These are phyloP conservation scores for Embidobia sp. DNA, from an alignment of 2,888 invertebrate species.

Conservation along the genomic window DNA sequence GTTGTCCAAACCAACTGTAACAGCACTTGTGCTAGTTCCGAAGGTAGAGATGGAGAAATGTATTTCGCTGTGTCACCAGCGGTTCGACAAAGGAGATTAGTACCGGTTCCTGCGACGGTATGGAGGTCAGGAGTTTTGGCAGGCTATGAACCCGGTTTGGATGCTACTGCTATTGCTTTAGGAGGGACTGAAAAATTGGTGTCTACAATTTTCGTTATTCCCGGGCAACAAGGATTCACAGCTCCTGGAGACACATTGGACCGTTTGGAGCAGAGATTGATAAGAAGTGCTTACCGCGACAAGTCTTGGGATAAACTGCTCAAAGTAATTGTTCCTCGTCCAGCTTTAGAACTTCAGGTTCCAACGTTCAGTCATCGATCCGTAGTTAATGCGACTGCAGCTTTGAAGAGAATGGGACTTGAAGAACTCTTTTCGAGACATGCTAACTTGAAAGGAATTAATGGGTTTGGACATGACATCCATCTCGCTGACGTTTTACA, in stretches of 20 bases:
- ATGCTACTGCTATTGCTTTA: constrained; percentile 91
- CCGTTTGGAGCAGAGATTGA: constrained; percentile 87
- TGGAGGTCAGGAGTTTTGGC: constrained; percentile 90
- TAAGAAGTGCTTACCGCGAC: constrained; percentile 85
- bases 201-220: constrained; percentile 91
- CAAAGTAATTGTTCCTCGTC: constrained; percentile 88
- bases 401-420: constrained; percentile 90
- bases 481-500: constrained; percentile 93
- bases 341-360: constrained; percentile 90
- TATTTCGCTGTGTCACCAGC: constrained; percentile 92
- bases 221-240: constrained; percentile 91
- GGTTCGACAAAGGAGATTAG: constrained; percentile 89
- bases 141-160: constrained; percentile 91
- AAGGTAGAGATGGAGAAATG: constrained; percentile 92
- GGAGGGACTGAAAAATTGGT: constrained; percentile 87
- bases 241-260: constrained; percentile 91
- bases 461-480: constrained; percentile 90
- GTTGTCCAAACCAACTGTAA: constrained; percentile 93
- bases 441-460: constrained; percentile 92
- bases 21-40: constrained; percentile 87
- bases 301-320: constrained; percentile 89
- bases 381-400: constrained; percentile 90
- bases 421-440: constrained; percentile 89
- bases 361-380: constrained; percentile 93
- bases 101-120: constrained; percentile 92